Percentiles rank a stretch among this genome's conserved stretches.
These are phyloP conservation scores for Matsumurasca onukii DNA, from an alignment of 1,140 invertebrate genomes.

Conservation along the genomic window DNA sequence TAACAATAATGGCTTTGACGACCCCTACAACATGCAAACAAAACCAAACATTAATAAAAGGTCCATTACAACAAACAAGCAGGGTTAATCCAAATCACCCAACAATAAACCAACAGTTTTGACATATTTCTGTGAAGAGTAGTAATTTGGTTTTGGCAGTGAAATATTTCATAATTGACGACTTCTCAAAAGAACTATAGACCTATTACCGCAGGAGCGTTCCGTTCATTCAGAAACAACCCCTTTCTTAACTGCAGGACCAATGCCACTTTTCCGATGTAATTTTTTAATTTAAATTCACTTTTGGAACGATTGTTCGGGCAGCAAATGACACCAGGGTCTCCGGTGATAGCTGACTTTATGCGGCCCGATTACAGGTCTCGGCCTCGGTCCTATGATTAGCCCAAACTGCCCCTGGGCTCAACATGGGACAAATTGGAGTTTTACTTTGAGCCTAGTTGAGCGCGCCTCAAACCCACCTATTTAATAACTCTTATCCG, in stretches of 20 bases:
- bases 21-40: no score
- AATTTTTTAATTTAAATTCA: conserved; percentile 2
- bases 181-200: no score
- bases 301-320: neutral
- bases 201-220: neutral
- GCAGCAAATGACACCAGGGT: neutral
- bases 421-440: neutral
- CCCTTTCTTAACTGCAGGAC: neutral
- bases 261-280: neutral
- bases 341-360: neutral
- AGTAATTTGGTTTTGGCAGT: no score
- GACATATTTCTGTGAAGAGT: no score
- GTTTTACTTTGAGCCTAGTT: conserved; percentile 1
- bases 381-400: neutral
- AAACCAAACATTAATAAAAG: no score
- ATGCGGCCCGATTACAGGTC: neutral
- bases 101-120: no score
- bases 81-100: no score
- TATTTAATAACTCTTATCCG: neutral
- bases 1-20: no score
- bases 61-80: no score
- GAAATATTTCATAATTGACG: no score
- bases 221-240: neutral
- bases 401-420: neutral
- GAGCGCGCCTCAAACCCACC: neutral